These are phyloP conservation scores for Megaustenia siamemsis DNA, from an alignment of 2,888 invertebrate species.

Conservation along the genomic window DNA sequence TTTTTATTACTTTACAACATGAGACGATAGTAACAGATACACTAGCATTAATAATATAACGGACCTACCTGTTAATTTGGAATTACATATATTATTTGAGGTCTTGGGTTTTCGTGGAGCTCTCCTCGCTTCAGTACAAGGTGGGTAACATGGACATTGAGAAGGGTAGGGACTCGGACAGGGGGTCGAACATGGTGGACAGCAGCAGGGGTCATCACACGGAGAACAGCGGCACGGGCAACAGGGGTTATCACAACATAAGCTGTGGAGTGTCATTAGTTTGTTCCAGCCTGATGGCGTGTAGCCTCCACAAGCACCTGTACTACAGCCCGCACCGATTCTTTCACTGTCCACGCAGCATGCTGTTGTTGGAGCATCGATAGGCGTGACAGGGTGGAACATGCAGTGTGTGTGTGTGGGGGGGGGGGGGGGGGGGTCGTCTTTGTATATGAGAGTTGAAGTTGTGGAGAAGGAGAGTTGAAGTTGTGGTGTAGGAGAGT, in stretches of 20 bases:
- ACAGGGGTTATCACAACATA: conserved; percentile 17
- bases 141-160: background rate
- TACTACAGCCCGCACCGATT: conserved; percentile 26
- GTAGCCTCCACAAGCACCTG: conserved; percentile 50
- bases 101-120: background rate
- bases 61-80: conserved; percentile 2
- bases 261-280: conserved; percentile 15
- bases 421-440: too few species aligned
- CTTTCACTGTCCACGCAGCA: background rate
- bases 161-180: background rate
- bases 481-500: too few species aligned
- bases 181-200: background rate
- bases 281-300: conserved; percentile 53
- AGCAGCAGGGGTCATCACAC: background rate
- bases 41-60: too few species aligned
- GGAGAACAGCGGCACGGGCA: conserved; percentile 25
- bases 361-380: background rate
- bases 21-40: too few species aligned
- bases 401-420: too few species aligned
- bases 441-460: too few species aligned
- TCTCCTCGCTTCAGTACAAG: background rate
- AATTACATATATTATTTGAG: background rate
- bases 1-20: too few species aligned
- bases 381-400: too few species aligned
- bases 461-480: too few species aligned